These are phyloP conservation scores for Acomys russatus DNA, from an alignment of 2,797 vertebrate species.

Conservation along the genomic window DNA sequence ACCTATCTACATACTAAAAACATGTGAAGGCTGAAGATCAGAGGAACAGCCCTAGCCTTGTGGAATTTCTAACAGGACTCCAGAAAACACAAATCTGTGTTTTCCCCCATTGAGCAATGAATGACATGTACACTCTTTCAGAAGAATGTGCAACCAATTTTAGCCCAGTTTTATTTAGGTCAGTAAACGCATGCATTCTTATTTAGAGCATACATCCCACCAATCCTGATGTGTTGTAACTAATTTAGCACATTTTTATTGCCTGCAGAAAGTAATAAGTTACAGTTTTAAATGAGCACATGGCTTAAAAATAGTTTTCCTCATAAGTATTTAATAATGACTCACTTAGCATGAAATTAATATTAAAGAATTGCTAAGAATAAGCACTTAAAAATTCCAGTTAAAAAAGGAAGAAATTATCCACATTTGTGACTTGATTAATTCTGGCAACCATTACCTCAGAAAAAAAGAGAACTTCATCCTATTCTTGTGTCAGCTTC, in stretches of 20 bases:
- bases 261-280: slow-evolving; percentile 71
- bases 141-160: slow-evolving; percentile 59
- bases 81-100: slow-evolving; percentile 54
- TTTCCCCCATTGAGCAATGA: slow-evolving; percentile 46
- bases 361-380: slow-evolving; percentile 79
- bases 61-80: slow-evolving; percentile 52
- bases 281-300: slow-evolving; percentile 76
- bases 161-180: slow-evolving; percentile 63
- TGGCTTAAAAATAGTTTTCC: slow-evolving; percentile 77
- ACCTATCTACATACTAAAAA: slow-evolving; percentile 48
- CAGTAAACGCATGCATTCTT: slow-evolving; percentile 69
- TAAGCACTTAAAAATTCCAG: slow-evolving; percentile 74
- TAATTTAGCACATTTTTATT: slow-evolving; percentile 77
- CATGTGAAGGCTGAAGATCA: slow-evolving; percentile 38
- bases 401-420: slow-evolving; percentile 70
- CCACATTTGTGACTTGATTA: slow-evolving; percentile 71
- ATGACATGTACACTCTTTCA: slow-evolving; percentile 36
- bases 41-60: slow-evolving; percentile 29
- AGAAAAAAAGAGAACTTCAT: slow-evolving; percentile 71
- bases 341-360: slow-evolving; percentile 78
- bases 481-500: slow-evolving; percentile 56
- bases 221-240: slow-evolving; percentile 60
- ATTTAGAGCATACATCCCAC: slow-evolving; percentile 54
- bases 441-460: slow-evolving; percentile 73
- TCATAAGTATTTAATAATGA: slow-evolving; percentile 80